Conservation (phyloP, 2,888 invertebrate species). For the Drosophila incognita region DNA sequence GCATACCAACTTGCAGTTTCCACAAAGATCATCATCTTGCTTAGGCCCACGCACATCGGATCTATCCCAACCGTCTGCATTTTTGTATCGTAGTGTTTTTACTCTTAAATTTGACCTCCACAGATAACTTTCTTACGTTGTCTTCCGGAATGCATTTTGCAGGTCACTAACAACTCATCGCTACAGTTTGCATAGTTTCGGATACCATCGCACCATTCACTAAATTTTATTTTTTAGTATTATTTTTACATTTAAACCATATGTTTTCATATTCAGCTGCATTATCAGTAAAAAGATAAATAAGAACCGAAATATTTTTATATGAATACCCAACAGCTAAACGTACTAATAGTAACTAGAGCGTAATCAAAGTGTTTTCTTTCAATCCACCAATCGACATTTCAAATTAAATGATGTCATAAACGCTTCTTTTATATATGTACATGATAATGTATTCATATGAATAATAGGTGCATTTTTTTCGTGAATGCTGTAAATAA, state of each 20-base stretch:
- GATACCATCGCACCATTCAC: conserved; percentile 7
- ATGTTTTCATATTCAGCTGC: not conserved
- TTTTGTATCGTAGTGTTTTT: not conserved
- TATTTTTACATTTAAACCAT: conserved; percentile 9
- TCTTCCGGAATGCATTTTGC: conserved; percentile 12
- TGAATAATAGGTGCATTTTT: not conserved
- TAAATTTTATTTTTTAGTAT: fast-evolving
- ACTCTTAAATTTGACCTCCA: not conserved
- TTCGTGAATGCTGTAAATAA: too few relatives aligned
- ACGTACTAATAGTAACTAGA: not conserved
- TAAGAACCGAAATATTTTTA: conserved; percentile 8
- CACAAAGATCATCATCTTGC: fast-evolving
- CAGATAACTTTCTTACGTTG: not conserved
- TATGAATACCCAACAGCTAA: not conserved
- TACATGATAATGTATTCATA: not conserved
- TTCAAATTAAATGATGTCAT: not conserved
- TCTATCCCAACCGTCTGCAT: conserved; percentile 12
- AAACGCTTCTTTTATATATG: not conserved
- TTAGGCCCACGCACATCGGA: conserved; percentile 14
- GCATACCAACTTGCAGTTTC: conserved; percentile 2
- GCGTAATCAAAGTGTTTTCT: not conserved
- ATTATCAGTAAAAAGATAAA: conserved; percentile 7
- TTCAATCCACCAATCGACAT: not conserved
- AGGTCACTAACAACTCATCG: conserved; percentile 16
- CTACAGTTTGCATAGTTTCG: conserved; percentile 25